A percentile compares a stretch with the other conserved stretches of the same genome.
These are phyloP conservation scores for Chloroclysta siterata DNA, from an alignment of 2,888 invertebrate species.

Conservation along the genomic window DNA sequence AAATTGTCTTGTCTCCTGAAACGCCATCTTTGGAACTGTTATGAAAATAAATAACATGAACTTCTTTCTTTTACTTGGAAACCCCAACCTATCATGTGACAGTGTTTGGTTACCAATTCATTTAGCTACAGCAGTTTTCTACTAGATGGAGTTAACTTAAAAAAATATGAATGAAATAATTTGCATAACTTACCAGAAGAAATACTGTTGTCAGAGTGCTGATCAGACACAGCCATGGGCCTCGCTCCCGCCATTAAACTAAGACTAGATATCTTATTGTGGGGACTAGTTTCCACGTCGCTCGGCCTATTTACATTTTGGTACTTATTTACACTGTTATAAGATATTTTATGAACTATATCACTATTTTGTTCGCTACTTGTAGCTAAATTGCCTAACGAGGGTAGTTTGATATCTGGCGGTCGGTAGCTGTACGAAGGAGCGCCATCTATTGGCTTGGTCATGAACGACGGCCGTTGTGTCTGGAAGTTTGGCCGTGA, in stretches of 20 bases:
- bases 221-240: slow-evolving; percentile 80
- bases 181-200: slow-evolving; percentile 65
- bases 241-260: slow-evolving; percentile 78
- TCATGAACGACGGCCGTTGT: slow-evolving; percentile 81
- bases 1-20: neutral
- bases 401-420: slow-evolving; percentile 78
- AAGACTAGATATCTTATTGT: slow-evolving; percentile 85
- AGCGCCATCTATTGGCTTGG: slow-evolving; percentile 82
- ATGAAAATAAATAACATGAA: neutral
- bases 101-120: too few species aligned
- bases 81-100: neutral
- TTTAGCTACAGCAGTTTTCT: neutral
- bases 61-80: neutral
- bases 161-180: neutral
- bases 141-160: neutral
- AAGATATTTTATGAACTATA: slow-evolving; percentile 83
- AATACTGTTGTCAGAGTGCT: slow-evolving; percentile 78
- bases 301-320: slow-evolving; percentile 83
- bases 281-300: slow-evolving; percentile 82
- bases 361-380: slow-evolving; percentile 84
- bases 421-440: slow-evolving; percentile 76
- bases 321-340: slow-evolving; percentile 84
- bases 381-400: slow-evolving; percentile 77
- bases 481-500: slow-evolving; percentile 72
- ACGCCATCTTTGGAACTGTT: neutral